Evolutionary conservation across 2,888 invertebrate genomes (phyloP).

Genomic region (Unio delphinus): DNA sequence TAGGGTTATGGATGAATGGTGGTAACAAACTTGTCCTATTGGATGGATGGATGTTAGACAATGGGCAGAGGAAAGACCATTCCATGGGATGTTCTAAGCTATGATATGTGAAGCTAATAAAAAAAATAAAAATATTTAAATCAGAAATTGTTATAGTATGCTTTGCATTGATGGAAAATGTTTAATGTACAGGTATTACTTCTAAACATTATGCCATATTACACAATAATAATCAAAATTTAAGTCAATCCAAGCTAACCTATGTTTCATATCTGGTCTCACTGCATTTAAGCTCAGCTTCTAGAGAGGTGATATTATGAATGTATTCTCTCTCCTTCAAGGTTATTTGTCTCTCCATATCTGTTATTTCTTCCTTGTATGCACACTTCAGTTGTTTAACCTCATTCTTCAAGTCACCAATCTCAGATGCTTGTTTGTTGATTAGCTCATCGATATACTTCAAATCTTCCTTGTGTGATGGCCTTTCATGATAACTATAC

Average conservation of each 20-base stretch:
- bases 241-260: slow-evolving; percentile 21
- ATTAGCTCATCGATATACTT: slow-evolving; percentile 62
- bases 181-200: too few relatives aligned
- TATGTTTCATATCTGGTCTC: slow-evolving; percentile 51
- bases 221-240: too few relatives aligned
- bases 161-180: too few relatives aligned
- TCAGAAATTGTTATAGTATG: too few relatives aligned
- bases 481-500: not conserved
- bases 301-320: slow-evolving; percentile 38
- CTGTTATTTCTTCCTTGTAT: slow-evolving; percentile 45
- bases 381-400: slow-evolving; percentile 35
- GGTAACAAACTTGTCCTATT: too few relatives aligned
- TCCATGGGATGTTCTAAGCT: too few relatives aligned
- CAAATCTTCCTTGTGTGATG: slow-evolving; percentile 30
- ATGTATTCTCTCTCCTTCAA: slow-evolving; percentile 41
- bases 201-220: too few relatives aligned
- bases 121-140: too few relatives aligned
- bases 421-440: slow-evolving; percentile 58
- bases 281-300: slow-evolving; percentile 38
- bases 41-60: too few relatives aligned
- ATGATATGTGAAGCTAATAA: too few relatives aligned
- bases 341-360: slow-evolving; percentile 43
- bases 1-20: too few relatives aligned
- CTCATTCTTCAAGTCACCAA: slow-evolving; percentile 52
- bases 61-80: too few relatives aligned